Conservation (phyloP, 2,888 invertebrate species). For the Calliphora vomitoria region DNA sequence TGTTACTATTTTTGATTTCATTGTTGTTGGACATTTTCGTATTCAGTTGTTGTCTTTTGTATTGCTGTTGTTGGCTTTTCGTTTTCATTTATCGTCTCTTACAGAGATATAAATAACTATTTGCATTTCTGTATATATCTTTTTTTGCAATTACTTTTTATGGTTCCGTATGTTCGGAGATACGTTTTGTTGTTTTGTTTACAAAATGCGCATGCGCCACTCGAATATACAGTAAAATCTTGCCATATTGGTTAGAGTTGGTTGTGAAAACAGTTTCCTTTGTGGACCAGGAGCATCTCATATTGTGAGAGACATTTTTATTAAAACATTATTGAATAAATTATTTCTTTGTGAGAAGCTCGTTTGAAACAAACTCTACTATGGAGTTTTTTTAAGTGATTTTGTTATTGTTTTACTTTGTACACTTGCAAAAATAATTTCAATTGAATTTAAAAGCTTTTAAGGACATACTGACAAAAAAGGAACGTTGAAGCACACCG, state of each 20-base stretch:
- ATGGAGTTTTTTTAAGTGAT: too few relatives aligned
- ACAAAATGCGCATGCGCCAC: slow-evolving; percentile 60
- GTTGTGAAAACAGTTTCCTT: too few relatives aligned
- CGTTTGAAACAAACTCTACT: too few relatives aligned
- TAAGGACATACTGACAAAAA: too few relatives aligned
- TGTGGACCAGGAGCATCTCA: too few relatives aligned
- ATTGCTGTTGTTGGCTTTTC: slow-evolving; percentile 18
- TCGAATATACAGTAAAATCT: background rate
- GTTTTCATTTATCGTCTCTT: slow-evolving; percentile 38
- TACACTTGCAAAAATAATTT: too few relatives aligned
- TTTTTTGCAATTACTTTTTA: slow-evolving; percentile 18
- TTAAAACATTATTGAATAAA: too few relatives aligned
- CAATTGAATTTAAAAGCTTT: too few relatives aligned
- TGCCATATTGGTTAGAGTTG: background rate
- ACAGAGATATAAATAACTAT: slow-evolving; percentile 32
- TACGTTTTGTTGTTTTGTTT: slow-evolving; percentile 13
- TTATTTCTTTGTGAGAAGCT: too few relatives aligned
- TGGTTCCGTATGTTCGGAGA: slow-evolving; percentile 22
- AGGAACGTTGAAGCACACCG: too few relatives aligned
- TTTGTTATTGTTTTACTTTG: too few relatives aligned
- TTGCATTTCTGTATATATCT: slow-evolving; percentile 25
- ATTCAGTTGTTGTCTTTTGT: slow-evolving; percentile 29
- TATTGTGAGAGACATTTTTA: too few relatives aligned
- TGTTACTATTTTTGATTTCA: slow-evolving; percentile 11
- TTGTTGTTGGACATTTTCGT: slow-evolving; percentile 3